Base-by-base conservation (phyloP, 2,888 invertebrate species). In the Sarcophaga carnaria region DNA sequence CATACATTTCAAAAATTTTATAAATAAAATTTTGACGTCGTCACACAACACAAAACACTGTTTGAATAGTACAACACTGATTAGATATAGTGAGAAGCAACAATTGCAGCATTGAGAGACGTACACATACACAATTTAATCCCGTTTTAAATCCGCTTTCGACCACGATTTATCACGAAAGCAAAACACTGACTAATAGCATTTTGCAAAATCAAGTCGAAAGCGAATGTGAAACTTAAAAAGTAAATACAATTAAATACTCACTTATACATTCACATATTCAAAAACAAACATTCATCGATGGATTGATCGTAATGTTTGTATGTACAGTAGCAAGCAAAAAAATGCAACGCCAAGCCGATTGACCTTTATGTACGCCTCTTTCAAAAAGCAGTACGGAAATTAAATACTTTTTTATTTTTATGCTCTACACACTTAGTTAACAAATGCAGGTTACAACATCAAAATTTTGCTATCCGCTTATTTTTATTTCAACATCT, bases 101-200 rank as follows among this genome's bases (percentile, higher is more conserved):
- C 37, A 37, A 37, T 37, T 37, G 37, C 37, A 37, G 2, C 10
- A 2, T 37, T 37, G 37, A 37, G 37, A 37, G 37, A 37, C 37
- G 37, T 37, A 37, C 37, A 37, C 37, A 37, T 37, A 37, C 80
- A 80, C 83, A 59, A 74, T 64, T 70, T 4, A 45, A 86, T 69
- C 80, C 74, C 74, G 77, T 66, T 77, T 47, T 27, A 78, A 63
- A 71, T 83, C 83, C 83, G 83, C 80, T 83, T 86, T 72, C 59
- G 60, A 70, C 62, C 63, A 69, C 83, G 86, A 77, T 74, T 77
- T 80, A 66, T 72, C 74, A 80, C 86, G 86, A 86, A 80, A 64
- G 80, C 77, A 75, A 80, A 83, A 77, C 69, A 75, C 77, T 83
- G 74, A 86, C 83, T 86, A 80, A 78, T 63, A 76, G 66, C 75